Percentiles rank a stretch among this genome's conserved stretches.
Evolutionary conservation across 2,797 vertebrate species (phyloP).

Genomic region (Diplodus puntazzo): DNA sequence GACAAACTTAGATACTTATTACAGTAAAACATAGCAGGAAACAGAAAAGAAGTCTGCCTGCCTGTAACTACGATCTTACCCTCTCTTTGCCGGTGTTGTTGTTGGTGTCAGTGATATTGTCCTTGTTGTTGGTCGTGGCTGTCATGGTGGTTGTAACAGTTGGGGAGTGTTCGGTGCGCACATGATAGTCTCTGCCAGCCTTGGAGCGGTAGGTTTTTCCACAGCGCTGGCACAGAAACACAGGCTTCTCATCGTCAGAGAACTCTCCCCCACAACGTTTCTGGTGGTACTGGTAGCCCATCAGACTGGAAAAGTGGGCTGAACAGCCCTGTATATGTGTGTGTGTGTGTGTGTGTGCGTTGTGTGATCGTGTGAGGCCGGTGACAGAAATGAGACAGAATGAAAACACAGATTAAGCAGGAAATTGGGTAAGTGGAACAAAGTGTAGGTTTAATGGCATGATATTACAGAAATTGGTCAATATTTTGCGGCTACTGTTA

Average conservation of each 20-base stretch:
- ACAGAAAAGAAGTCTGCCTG: background rate
- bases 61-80: conserved; percentile 56
- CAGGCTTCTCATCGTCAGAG: conserved; percentile 89
- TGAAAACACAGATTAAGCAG: conserved; percentile 63
- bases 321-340: conserved; percentile 87
- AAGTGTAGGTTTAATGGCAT: conserved; percentile 37
- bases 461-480: conserved; percentile 35
- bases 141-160: conserved; percentile 46
- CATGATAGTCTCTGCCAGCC: conserved; percentile 94
- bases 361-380: conserved; percentile 48
- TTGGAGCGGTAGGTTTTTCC: conserved; percentile 95
- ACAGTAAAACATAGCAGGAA: background rate
- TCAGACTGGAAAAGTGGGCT: conserved; percentile 95
- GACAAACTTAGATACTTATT: conserved; percentile 7
- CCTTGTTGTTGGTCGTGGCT: conserved; percentile 52
- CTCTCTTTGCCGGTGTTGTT: conserved; percentile 80
- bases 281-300: conserved; percentile 98
- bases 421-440: conserved; percentile 55
- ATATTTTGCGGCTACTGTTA: conserved; percentile 34
- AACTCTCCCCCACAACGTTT: conserved; percentile 93
- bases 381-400: conserved; percentile 70
- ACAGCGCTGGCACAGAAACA: conserved; percentile 93
- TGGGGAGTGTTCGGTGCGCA: conserved; percentile 83
- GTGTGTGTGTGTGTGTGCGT: conserved; percentile 40
- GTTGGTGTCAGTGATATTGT: conserved; percentile 74